Evolutionary conservation across 2,888 invertebrate genomes (phyloP), one percentile per base, ranked within the genome.

Genomic region (Lysandra bellargus): DNA sequence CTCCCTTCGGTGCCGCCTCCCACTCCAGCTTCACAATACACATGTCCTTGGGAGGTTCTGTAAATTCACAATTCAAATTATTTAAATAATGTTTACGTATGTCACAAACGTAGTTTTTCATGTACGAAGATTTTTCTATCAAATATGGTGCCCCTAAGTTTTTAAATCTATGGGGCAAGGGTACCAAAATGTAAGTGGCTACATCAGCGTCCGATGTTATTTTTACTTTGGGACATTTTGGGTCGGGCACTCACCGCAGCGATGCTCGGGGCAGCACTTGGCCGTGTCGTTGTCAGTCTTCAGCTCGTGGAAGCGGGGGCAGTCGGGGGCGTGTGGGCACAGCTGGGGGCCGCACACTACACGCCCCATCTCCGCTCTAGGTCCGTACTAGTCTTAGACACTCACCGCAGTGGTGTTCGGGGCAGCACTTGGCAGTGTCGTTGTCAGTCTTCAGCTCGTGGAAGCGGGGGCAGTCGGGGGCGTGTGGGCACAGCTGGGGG

Each of bases 371-470:
- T 23, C 23, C 23, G 23, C 23, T 23, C 23, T 23, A 23, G 23
- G 23, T 23, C 23, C 23, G 23, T 23, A 53, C 53, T 9, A 53
- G 12, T 14, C 49, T 5, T 30, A 2, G 60, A 2, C 14, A 84
- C 89, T 87, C 44, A 97, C 96, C 96, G 86, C 98, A 98, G 0
- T 92, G 90, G 81, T 96, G 96, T 33, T 92, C 88, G 0, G 96
- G 95, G 84, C 98, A 98, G 78, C 93, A 89, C 0, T 57, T 57
- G 57, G 86, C 85, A 12, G 86, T 85, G 14, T 88, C 85, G 49
- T 91, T 90, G 2, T 80, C 83, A 0, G 84, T 86, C 33, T 82
- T 85, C 4, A 95, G 84, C 17, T 93, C 91, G 82, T 96, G 95
- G 89, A 95, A 96, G 82, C 95, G 91, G 1, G 96, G 95, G 83